phyloP scores from a whole-genome alignment of 2,888 invertebrate genomes.

The Conomelus anceps region DNA sequence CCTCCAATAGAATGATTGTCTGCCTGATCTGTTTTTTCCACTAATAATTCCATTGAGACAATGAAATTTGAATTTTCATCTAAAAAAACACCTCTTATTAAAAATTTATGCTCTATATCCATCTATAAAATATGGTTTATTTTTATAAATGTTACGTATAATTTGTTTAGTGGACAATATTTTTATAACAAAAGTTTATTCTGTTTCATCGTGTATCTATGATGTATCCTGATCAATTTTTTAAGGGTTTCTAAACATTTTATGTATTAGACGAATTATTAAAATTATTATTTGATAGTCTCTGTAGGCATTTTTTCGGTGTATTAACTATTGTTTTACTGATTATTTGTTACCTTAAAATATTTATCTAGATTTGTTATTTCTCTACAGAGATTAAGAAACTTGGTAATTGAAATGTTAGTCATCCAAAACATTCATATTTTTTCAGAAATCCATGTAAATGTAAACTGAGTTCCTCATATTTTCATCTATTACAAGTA shows the following conservation, averaged over 20 bases:
- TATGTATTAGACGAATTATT: background rate
- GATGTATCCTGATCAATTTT: background rate
- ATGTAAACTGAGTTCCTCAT: background rate
- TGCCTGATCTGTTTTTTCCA: background rate
- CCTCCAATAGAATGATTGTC: too few relatives aligned
- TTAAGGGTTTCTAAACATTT: background rate
- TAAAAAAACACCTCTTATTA: background rate
- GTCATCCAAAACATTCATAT: background rate
- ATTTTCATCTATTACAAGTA: background rate
- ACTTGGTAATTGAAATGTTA: background rate
- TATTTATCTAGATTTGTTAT: background rate
- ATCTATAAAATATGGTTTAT: background rate
- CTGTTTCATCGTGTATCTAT: background rate
- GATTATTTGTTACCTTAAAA: background rate
- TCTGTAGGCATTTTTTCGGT: background rate
- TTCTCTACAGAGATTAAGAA: background rate
- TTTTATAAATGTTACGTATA: background rate
- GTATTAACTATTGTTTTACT: background rate
- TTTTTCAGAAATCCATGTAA: background rate
- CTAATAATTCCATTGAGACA: background rate
- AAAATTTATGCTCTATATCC: background rate
- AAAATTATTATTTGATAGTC: background rate
- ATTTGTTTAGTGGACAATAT: background rate
- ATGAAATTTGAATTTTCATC: too few relatives aligned
- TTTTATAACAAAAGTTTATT: background rate